Evolutionary conservation across 2,113 vertebrate genomes (phyloP).

Genomic region (Cathartes aura): DNA sequence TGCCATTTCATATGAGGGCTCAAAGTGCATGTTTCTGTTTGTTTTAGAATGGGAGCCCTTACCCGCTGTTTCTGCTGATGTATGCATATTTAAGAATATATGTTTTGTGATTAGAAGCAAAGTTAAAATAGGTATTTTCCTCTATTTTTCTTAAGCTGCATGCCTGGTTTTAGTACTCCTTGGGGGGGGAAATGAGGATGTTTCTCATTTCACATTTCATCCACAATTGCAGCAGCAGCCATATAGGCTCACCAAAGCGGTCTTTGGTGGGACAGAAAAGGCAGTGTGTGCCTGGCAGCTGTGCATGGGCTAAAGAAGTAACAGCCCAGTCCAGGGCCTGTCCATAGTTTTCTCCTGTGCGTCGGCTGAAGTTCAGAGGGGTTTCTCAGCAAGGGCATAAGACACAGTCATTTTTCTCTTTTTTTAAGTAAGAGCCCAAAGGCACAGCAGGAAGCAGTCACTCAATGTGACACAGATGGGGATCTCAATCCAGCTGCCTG

Average conservation of each 20-base stretch:
- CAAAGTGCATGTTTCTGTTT: slow-evolving; percentile 53
- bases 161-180: neutral
- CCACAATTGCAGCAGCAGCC: neutral
- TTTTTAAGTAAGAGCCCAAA: neutral
- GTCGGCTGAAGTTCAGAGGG: neutral
- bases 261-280: neutral
- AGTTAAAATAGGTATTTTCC: neutral
- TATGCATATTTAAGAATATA: neutral
- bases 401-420: neutral
- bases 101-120: neutral
- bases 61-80: neutral
- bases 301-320: neutral
- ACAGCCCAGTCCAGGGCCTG: neutral
- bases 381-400: neutral
- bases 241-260: neutral
- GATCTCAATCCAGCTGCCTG: neutral
- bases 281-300: too few species aligned
- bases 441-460: neutral
- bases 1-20: slow-evolving; percentile 48
- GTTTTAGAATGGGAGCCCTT: neutral
- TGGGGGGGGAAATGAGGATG: neutral
- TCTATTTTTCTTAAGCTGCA: neutral
- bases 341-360: neutral
- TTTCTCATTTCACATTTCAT: neutral
- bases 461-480: neutral